Percentiles rank a stretch among this genome's conserved stretches.
phyloP scores from a whole-genome alignment of 2,797 vertebrate genomes.

The Alectoris magna region DNA sequence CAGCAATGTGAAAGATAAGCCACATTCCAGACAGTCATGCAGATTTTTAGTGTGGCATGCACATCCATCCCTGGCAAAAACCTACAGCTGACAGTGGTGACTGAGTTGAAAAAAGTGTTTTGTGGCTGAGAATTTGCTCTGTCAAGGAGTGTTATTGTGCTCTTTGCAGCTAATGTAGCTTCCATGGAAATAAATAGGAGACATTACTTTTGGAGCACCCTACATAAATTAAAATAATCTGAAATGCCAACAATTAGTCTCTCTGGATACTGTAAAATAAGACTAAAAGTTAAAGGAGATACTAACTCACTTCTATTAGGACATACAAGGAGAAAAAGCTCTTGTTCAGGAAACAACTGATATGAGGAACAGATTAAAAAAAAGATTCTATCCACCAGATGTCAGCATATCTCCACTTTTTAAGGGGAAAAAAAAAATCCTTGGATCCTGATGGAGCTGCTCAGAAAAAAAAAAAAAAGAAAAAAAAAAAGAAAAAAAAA shows the following conservation, averaged over 20 bases:
- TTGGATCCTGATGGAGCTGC: rapidly evolving
- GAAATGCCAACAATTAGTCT: not conserved
- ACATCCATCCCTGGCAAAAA: no score
- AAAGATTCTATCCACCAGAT: slow-evolving; percentile 60
- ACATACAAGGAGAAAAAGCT: not conserved
- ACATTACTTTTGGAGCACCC: no score
- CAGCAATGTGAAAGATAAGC: no score
- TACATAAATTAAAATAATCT: not conserved
- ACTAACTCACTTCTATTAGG: not conserved
- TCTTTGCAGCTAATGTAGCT: no score
- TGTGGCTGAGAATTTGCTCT: no score
- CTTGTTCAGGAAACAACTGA: not conserved
- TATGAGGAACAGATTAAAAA: not conserved
- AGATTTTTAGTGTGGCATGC: no score
- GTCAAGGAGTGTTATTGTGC: no score
- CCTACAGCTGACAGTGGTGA: no score
- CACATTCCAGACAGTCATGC: no score
- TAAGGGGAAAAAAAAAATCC: not conserved
- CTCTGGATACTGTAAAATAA: not conserved
- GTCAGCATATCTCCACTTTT: slow-evolving; percentile 57
- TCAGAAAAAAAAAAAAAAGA: not conserved
- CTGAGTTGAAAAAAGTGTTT: no score
- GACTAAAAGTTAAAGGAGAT: not conserved
- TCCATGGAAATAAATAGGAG: no score
- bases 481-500: not conserved